Evolutionary conservation across 2,797 vertebrate species (phyloP), one percentile per base, ranked within the genome.

Genomic region (Thunnus albacares): DNA sequence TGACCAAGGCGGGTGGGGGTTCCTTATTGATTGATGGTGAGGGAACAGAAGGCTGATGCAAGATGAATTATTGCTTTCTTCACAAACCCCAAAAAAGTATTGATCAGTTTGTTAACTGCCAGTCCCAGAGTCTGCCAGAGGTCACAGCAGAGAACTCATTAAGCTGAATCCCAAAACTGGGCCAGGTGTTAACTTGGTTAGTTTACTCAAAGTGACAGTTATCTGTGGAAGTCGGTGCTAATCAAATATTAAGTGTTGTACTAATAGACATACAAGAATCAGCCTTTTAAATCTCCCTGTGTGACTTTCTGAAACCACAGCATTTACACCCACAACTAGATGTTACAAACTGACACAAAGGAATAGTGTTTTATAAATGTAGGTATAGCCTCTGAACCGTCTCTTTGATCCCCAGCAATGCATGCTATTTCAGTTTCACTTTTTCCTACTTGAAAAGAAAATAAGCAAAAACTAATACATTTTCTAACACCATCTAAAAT

Each of bases 11-110:
- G 33, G 38, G 75, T 38, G 30, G 49, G 73, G 78, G 79, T 1
- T 68, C 47, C 64, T 65, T 94, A 95, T 95, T 95, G 95, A 95
- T 96, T 94, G 81, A 73, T 78, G 72, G 56, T 9, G 71, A 81
- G 79, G 89, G 83, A 87, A 89, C 94, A 95, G 94, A 94, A 93
- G 94, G 95, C 79, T 11, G 55, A 71, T 72, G 69, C 74, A 20
- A 56, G 59, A 82, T 60, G 53, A 75, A 30, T 80, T 56, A 72
- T 78, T 77, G 59, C 52, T 82, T 81, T 80, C 58, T 74, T 49
- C 53, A 70, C 45, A 84, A 80, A 62, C 71, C 60, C 62, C 43
- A 81, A 82, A 79, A 80, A 65, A 69, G 14, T 93, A 94, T 94
- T 93, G 92, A 93, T 92, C 87, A 80, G 22, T 68, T 78, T 67